phyloP scores from a whole-genome alignment of 1,140 invertebrate genomes.

The Pseudomyrmex sp. region DNA sequence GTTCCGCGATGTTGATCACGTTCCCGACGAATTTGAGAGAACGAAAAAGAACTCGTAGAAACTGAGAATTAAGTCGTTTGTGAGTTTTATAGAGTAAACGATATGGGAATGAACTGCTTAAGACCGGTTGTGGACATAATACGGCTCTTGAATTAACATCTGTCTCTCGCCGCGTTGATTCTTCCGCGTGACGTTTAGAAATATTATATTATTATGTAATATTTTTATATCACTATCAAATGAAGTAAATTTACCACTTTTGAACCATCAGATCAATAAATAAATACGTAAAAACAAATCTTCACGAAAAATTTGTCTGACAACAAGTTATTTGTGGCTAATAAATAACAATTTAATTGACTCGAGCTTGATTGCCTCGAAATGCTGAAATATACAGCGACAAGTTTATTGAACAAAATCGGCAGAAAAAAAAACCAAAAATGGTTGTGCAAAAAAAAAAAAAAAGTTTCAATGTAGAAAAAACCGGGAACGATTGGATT shows the following conservation, averaged over 20 bases:
- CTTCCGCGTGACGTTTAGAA: background rate
- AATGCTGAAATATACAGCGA: background rate
- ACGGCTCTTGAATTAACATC: too few relatives aligned
- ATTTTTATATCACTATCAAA: too few relatives aligned
- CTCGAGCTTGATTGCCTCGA: too few relatives aligned
- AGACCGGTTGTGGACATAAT: conserved; percentile 15
- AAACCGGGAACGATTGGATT: background rate
- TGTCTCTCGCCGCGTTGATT: background rate
- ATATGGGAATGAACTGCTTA: conserved; percentile 52
- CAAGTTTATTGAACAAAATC: background rate
- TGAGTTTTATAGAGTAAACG: conserved; percentile 55
- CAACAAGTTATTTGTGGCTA: too few relatives aligned
- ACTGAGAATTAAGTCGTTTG: conserved; percentile 40
- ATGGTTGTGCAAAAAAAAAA: background rate
- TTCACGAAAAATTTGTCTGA: too few relatives aligned
- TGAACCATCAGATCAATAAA: too few relatives aligned
- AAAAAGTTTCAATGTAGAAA: background rate
- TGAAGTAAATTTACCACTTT: too few relatives aligned
- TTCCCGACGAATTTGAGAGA: conserved; percentile 50
- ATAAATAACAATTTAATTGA: too few relatives aligned
- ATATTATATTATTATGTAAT: background rate
- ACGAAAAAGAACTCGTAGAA: conserved; percentile 29
- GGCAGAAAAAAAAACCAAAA: too few relatives aligned
- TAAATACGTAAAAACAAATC: too few relatives aligned
- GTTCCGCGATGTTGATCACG: conserved; percentile 55